Evolutionary conservation across 2,797 vertebrate species (phyloP).

Genomic region (Acipenser ruthenus): DNA sequence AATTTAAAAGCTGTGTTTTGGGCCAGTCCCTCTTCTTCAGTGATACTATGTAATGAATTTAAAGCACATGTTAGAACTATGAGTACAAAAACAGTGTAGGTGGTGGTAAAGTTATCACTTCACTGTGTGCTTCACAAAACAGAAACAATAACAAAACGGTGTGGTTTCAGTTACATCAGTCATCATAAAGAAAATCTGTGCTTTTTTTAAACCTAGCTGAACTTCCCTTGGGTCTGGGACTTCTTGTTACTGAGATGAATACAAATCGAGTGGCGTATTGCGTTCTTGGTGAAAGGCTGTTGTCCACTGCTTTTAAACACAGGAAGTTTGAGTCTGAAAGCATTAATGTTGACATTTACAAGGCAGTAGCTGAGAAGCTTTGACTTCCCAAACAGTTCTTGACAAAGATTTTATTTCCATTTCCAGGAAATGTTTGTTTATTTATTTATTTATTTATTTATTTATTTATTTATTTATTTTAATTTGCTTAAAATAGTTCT

Average conservation of each 20-base stretch:
- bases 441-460: not conserved
- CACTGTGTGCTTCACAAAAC: constrained; percentile 6
- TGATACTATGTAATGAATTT: too few relatives aligned
- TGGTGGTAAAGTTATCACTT: too few relatives aligned
- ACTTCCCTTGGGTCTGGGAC: not conserved
- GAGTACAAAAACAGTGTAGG: too few relatives aligned
- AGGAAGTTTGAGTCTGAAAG: not conserved
- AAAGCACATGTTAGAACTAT: too few relatives aligned
- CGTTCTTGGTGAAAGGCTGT: not conserved
- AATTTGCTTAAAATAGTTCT: not conserved
- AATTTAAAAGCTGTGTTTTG: too few relatives aligned
- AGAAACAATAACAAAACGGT: constrained; percentile 9
- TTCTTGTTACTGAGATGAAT: not conserved
- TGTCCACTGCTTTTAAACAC: not conserved
- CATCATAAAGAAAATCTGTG: constrained; percentile 20
- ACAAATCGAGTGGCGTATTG: not conserved
- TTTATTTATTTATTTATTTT: not conserved
- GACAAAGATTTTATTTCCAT: not conserved
- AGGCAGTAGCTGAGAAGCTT: not conserved
- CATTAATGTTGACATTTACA: not conserved
- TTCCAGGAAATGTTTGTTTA: not conserved
- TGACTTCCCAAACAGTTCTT: not conserved
- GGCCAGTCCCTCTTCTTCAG: too few relatives aligned
- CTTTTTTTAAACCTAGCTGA: constrained; percentile 1
- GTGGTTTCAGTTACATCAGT: constrained; percentile 21